phyloP scores from a whole-genome alignment of 2,888 invertebrate genomes.

The Drosophila kuntzei region DNA sequence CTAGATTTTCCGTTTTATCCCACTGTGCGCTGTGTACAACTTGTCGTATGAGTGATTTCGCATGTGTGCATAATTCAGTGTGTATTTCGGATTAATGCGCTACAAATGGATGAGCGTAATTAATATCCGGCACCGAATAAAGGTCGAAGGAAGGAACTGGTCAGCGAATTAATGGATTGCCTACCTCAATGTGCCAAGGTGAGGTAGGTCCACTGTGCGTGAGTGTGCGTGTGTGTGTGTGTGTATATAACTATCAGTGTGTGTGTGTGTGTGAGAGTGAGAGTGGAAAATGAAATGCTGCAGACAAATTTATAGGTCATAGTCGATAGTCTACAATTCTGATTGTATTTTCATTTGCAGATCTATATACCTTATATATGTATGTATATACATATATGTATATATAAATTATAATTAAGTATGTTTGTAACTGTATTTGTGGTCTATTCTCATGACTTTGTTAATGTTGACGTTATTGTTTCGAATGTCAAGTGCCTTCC shows the following conservation, averaged over 20 bases:
- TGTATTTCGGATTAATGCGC: constrained; percentile 55
- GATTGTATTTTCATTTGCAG: constrained; percentile 13
- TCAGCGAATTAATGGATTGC: constrained; percentile 57
- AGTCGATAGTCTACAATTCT: constrained; percentile 7
- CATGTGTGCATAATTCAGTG: constrained; percentile 56
- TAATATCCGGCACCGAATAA: constrained; percentile 63
- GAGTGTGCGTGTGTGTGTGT: constrained; percentile 1
- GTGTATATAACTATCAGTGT: constrained; percentile 2
- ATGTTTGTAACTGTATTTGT: constrained; percentile 11
- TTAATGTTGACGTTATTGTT: constrained; percentile 59
- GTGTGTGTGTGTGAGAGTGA: constrained; percentile 2
- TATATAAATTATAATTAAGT: neutral
- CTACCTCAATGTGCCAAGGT: constrained; percentile 46
- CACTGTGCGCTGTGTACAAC: constrained; percentile 30
- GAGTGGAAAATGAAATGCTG: constrained; percentile 8
- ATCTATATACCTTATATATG: constrained; percentile 4
- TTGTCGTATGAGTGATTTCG: constrained; percentile 59
- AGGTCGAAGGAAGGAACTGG: constrained; percentile 14
- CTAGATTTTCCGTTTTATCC: neutral
- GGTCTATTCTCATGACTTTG: constrained; percentile 32
- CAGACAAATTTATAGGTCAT: constrained; percentile 26
- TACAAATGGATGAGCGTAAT: constrained; percentile 67
- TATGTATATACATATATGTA: neutral
- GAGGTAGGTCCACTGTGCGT: constrained; percentile 3
- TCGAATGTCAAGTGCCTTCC: constrained; percentile 76